Base-by-base conservation (phyloP, 2,797 vertebrate species). In the Mus minutoides region DNA sequence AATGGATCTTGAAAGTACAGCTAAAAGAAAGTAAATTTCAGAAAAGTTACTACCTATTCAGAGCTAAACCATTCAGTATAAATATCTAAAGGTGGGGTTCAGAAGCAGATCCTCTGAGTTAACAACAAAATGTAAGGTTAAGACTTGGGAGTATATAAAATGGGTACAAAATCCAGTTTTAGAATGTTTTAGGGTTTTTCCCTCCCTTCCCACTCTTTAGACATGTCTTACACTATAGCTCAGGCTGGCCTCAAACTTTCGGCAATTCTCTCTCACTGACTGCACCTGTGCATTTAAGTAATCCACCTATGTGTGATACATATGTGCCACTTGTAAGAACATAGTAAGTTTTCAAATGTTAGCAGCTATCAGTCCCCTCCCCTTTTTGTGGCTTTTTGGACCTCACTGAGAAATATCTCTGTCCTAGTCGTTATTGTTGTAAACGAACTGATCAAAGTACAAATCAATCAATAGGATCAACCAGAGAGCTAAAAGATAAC, bases 31-130 rank as follows among this genome's bases (percentile, higher is more conserved):
- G 9, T 93, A 12, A 43, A 88, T 90, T 96, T 94, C 78, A 94
- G 37, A 71, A 90, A 92, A 88, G 54, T 89, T 76, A 88, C 1
- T 94, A 78, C 64, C 79, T 97, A 94, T 29, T n/a, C 43, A 97
- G 49, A 96, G 73, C 58, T 87, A 19, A 40, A 92, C 67, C 67
- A 76, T 82, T 85, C 79, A 90, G 60, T 78, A 91, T 34, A 69
- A 93, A 84, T 54, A 92, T 22, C 75, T 79, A 88, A 84, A 64
- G 43, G 96, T 76, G 43, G 88, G 37, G 37, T 79, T 6, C 22
- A 94, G 29, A 94, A 95, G 34, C 34, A 94, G 91, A 94, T 88
- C 11, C 10, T 75, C 19, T 82, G 73, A 21, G 34, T 26, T 89
- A 10, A 19, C 31, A 92, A 40, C 77, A 87, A 2, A 87, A 40